Evolutionary conservation across 2,113 vertebrate genomes (phyloP).

Genomic region (Seriola rivoliana): DNA sequence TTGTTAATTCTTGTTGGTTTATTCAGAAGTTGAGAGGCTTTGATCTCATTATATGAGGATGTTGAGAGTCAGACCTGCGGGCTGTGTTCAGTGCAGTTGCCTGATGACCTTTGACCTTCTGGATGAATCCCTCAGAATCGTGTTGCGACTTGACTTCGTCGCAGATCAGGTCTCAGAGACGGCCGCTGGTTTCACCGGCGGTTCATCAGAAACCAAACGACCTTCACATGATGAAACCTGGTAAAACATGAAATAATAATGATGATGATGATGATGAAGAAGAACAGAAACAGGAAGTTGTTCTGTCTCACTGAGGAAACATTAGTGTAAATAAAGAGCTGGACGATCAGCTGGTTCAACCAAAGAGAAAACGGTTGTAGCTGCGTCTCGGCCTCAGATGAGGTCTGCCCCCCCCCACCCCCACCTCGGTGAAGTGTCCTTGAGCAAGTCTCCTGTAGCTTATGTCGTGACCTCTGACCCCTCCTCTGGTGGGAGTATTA

Average conservation of each 20-base stretch:
- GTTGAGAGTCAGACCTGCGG: background rate
- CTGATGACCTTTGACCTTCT: slow-evolving; percentile 32
- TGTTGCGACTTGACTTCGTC: background rate
- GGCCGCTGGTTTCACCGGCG: background rate
- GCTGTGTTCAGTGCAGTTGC: background rate
- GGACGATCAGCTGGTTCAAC: background rate
- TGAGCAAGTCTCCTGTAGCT: background rate
- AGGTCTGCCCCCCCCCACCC: no score
- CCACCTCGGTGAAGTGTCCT: background rate
- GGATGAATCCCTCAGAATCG: slow-evolving; percentile 1
- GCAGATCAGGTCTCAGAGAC: background rate
- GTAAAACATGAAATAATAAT: no score
- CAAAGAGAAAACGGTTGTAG: no score
- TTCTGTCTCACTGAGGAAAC: no score
- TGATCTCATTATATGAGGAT: background rate
- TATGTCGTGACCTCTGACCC: background rate
- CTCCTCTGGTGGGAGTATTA: background rate
- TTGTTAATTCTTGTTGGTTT: no score
- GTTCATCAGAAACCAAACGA: background rate
- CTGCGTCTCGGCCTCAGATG: no score
- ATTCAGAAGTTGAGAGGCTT: no score
- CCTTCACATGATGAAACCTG: background rate
- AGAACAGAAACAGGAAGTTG: no score
- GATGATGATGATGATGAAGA: no score
- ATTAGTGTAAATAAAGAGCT: no score